These are phyloP conservation scores for Molothrus ater DNA, from an alignment of 2,797 vertebrate species.

Conservation along the genomic window DNA sequence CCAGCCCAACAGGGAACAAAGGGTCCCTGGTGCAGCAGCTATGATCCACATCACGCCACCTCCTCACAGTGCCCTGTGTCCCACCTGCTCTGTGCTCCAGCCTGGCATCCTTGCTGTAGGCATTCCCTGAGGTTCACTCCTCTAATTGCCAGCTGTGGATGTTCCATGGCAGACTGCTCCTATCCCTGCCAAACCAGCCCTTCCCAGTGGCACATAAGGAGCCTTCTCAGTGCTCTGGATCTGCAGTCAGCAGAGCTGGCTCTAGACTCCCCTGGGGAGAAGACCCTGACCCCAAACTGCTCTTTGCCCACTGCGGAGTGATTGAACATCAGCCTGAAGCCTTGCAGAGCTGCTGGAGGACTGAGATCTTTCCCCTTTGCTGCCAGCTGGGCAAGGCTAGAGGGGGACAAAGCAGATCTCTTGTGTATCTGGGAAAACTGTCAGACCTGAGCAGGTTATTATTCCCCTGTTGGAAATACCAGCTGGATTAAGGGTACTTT, in stretches of 20 bases:
- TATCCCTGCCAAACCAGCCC: background rate
- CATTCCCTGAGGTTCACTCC: background rate
- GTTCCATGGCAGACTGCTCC: background rate
- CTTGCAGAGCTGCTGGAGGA: background rate
- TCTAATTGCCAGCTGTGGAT: background rate
- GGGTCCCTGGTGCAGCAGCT: background rate
- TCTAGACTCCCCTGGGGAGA: background rate
- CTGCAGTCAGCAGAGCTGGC: background rate
- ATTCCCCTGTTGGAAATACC: background rate
- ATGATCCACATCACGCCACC: background rate
- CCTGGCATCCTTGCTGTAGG: background rate
- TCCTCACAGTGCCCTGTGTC: background rate
- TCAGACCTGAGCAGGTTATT: background rate
- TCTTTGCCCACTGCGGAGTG: background rate
- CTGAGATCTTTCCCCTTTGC: background rate
- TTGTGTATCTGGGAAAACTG: background rate
- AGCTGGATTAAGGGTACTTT: background rate
- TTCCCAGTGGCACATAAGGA: background rate
- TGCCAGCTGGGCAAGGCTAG: background rate
- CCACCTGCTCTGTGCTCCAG: background rate
- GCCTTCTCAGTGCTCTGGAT: background rate
- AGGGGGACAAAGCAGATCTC: background rate
- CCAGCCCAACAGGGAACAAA: background rate
- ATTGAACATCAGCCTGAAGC: background rate
- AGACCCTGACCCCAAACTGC: background rate